phyloP scores from a whole-genome alignment of 1,140 invertebrate genomes.

The Galendromus occidentalis region DNA sequence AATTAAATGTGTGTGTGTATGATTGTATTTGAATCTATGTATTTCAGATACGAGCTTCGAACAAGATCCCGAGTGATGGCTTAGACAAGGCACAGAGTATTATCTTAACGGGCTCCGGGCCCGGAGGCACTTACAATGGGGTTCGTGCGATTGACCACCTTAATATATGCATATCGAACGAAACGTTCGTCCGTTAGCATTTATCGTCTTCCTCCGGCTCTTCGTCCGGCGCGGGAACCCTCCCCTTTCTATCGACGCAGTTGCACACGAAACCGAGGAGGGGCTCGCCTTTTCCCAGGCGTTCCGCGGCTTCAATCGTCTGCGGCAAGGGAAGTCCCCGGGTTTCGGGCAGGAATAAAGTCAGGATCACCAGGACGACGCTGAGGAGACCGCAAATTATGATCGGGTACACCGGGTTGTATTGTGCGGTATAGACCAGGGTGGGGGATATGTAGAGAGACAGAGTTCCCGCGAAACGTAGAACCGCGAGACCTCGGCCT shows the following conservation, averaged over 20 bases:
- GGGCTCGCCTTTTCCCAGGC: neutral
- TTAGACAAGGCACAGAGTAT: no score
- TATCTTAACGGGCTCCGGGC: no score
- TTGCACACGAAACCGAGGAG: neutral
- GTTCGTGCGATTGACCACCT: no score
- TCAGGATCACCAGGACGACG: neutral
- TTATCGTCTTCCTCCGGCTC: neutral
- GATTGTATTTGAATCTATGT: no score
- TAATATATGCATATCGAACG: no score
- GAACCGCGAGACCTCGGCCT: slow-evolving; percentile 56
- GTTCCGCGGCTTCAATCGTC: slow-evolving; percentile 9
- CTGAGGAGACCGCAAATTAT: slow-evolving; percentile 5
- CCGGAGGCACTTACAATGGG: no score
- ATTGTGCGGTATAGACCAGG: slow-evolving; percentile 39
- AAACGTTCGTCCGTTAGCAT: no score
- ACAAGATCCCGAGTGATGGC: no score
- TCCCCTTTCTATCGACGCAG: neutral
- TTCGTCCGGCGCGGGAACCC: neutral
- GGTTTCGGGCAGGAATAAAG: neutral
- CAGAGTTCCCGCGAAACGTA: slow-evolving; percentile 65
- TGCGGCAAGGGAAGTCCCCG: neutral
- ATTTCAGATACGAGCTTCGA: no score
- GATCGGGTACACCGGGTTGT: slow-evolving; percentile 2
- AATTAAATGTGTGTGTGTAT: no score
- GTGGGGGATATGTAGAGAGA: slow-evolving; percentile 58